Conservation (phyloP, 2,888 invertebrate species). For the Drosophila acutilabella region DNA sequence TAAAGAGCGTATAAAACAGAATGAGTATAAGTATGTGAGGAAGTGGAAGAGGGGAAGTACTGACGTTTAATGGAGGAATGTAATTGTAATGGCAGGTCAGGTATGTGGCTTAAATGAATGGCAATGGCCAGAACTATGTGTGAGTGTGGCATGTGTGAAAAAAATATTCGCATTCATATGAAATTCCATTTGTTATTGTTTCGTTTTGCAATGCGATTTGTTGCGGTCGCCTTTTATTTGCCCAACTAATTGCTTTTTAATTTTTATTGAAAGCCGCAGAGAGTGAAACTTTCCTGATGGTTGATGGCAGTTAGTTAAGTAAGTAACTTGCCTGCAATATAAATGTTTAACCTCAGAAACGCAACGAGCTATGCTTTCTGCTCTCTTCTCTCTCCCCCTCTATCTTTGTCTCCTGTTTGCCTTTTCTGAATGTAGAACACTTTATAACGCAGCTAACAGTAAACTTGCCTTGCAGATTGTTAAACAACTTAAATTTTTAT, state of each 20-base stretch:
- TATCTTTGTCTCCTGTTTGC: background rate
- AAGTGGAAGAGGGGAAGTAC: background rate
- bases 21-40: background rate
- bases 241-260: slow-evolving; percentile 72
- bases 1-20: slow-evolving; percentile 4
- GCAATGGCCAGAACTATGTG: background rate
- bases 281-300: slow-evolving; percentile 6
- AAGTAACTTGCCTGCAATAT: slow-evolving; percentile 24
- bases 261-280: slow-evolving; percentile 59
- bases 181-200: slow-evolving; percentile 65
- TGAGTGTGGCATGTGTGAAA: slow-evolving; percentile 24
- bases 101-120: slow-evolving; percentile 46
- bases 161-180: slow-evolving; percentile 51
- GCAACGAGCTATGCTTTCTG: slow-evolving; percentile 25
- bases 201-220: slow-evolving; percentile 43
- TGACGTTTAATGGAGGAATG: slow-evolving; percentile 38
- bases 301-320: slow-evolving; percentile 28
- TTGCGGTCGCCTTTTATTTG: slow-evolving; percentile 61
- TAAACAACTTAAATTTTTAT: slow-evolving; percentile 73
- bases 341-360: slow-evolving; percentile 43
- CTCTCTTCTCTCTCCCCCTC: background rate
- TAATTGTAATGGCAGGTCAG: slow-evolving; percentile 50
- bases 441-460: slow-evolving; percentile 34
- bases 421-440: slow-evolving; percentile 14
- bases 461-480: slow-evolving; percentile 62